phyloP scores from a whole-genome alignment of 2,888 invertebrate species.

The Slavum lentiscoides region DNA sequence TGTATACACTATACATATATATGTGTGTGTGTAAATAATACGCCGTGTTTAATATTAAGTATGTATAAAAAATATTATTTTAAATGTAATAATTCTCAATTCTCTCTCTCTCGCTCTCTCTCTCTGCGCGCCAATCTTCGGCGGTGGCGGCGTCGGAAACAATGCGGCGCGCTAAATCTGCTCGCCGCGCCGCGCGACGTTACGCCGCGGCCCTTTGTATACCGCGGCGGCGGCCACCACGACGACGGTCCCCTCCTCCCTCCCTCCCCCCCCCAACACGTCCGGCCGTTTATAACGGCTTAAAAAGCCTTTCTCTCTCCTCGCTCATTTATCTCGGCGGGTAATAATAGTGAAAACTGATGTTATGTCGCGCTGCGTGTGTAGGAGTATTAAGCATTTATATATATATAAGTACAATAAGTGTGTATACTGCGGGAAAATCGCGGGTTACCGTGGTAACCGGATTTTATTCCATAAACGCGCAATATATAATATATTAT shows the following conservation, averaged over 20 bases:
- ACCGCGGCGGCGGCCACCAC: neutral
- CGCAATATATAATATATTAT: neutral
- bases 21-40: neutral
- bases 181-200: neutral
- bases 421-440: neutral
- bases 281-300: slow-evolving; percentile 29
- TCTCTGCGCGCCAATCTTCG: too few species aligned
- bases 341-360: slow-evolving; percentile 52
- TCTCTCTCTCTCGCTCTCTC: neutral
- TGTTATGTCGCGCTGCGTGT: slow-evolving; percentile 47
- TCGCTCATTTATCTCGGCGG: slow-evolving; percentile 47
- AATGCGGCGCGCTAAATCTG: slow-evolving; percentile 15
- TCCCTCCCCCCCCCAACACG: too few species aligned
- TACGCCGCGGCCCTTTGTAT: neutral
- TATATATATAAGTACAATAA: too few species aligned
- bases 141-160: neutral
- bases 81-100: slow-evolving; percentile 8
- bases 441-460: slow-evolving; percentile 47
- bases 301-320: slow-evolving; percentile 53
- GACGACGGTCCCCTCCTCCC: too few species aligned
- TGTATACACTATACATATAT: slow-evolving; percentile 2
- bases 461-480: slow-evolving; percentile 46
- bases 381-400: neutral
- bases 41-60: neutral
- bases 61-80: neutral